Base-by-base conservation (phyloP, 1,140 invertebrate genomes). In the Melanaphis sacchari region DNA sequence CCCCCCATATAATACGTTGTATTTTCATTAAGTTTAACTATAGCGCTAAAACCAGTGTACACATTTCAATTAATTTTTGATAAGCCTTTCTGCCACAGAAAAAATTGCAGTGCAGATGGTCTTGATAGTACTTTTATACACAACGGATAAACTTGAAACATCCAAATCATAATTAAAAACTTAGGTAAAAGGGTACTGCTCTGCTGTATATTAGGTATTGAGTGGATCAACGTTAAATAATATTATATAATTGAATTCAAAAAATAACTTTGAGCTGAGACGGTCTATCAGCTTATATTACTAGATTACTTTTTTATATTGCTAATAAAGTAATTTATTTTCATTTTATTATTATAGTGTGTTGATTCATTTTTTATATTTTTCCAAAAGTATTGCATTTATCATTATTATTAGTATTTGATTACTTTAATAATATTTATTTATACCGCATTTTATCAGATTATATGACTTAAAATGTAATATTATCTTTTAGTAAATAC, bases 1-100 rank as follows among this genome's bases (percentile, higher is more conserved):
- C 0, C 1, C 66, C 1, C 3, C 15, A 0, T 4, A 1, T 31
- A 49, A 49, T 5, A 18, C 15, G 11, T 4, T 18, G 31, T n/a
- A 59, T 15, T n/a, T n/a, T n/a, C 24, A 24, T 52, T 24, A 24
- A 7, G 0, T 4, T 15, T 0, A 11, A 66, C 11, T n/a, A 15
- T 21, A 49, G 0, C 54, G 11, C 54, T 31, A 15, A n/a, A 31
- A 76, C 15, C 31, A 4, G 11, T 9, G 59, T 31, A 43, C 41
- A 18, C 18, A 49, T 49, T 49, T 49, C 46, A 15, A 49, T 21
- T 49, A 49, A 21, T 49, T 49, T 49, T 49, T 18, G 15, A 49
- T 49, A 49, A 49, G 4, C 46, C 46, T 15, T 49, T 49, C 15
- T 21, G 0, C 15, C 46, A 15, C 46, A 15, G 18, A 11, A 49